Percentiles rank a stretch among this genome's conserved stretches.
Conservation (phyloP, 2,797 vertebrate species). For the Cynodonichthys magdalenae region DNA sequence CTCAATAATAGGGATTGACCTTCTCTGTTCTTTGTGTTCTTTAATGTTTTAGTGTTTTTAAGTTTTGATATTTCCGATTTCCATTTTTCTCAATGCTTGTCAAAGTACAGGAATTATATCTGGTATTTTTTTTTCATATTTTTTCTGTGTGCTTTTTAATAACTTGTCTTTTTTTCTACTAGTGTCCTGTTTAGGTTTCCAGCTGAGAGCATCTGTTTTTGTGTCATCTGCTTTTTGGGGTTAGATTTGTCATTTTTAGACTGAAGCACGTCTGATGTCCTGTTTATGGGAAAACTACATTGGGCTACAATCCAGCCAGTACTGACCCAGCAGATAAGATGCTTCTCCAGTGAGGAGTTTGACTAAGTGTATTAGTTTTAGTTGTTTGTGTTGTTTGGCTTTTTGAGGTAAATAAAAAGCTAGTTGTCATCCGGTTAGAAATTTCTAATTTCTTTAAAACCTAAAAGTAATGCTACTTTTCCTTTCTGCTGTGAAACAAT, state of each 20-base stretch:
- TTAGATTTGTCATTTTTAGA: background rate
- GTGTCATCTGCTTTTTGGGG: background rate
- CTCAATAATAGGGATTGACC: too few species aligned
- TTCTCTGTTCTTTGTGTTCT: background rate
- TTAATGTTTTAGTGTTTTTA: background rate
- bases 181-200: background rate
- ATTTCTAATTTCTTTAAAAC: background rate
- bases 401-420: background rate
- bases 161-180: background rate
- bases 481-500: too few species aligned
- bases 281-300: background rate
- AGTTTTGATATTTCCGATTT: background rate
- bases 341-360: background rate
- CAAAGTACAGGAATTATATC: background rate
- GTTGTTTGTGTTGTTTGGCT: background rate
- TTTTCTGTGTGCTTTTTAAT: background rate
- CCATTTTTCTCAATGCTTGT: background rate
- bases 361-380: background rate
- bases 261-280: background rate
- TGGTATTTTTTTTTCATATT: background rate
- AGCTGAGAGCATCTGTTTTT: too few species aligned
- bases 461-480: too few species aligned
- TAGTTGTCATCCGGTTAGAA: background rate
- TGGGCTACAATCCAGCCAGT: background rate
- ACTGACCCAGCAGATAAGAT: background rate